These are phyloP conservation scores for Tigriopus japonicus DNA, from an alignment of 1,140 invertebrate species.

Conservation along the genomic window DNA sequence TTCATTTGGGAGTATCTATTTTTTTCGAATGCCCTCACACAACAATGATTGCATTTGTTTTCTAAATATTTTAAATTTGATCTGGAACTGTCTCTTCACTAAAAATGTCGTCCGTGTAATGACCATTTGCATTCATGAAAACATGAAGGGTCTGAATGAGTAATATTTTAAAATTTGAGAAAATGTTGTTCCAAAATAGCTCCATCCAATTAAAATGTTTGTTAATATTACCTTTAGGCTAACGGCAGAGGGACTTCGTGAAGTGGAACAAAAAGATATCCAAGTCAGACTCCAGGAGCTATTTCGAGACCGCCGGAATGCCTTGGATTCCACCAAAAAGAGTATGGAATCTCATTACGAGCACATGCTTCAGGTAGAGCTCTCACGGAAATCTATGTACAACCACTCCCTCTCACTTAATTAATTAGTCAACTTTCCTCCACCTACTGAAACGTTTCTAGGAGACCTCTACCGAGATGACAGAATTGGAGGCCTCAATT, in stretches of 20 bases:
- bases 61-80: too few species aligned
- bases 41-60: too few species aligned
- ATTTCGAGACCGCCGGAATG: background rate
- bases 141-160: too few species aligned
- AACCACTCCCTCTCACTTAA: background rate
- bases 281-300: conserved; percentile 9
- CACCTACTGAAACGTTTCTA: background rate
- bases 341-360: background rate
- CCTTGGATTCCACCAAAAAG: background rate
- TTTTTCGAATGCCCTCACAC: too few species aligned
- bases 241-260: background rate
- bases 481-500: conserved; percentile 6
- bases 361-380: background rate
- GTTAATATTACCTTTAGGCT: too few species aligned
- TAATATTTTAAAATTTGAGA: too few species aligned
- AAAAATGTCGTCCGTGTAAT: too few species aligned
- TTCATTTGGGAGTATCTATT: too few species aligned
- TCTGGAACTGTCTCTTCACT: too few species aligned
- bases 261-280: conserved; percentile 8
- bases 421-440: background rate
- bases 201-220: too few species aligned
- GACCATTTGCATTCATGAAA: too few species aligned
- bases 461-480: conserved; percentile 3
- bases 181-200: too few species aligned
- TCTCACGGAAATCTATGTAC: background rate